Conservation (phyloP, 1,140 invertebrate genomes). For the Rhopalosiphum maidis region DNA sequence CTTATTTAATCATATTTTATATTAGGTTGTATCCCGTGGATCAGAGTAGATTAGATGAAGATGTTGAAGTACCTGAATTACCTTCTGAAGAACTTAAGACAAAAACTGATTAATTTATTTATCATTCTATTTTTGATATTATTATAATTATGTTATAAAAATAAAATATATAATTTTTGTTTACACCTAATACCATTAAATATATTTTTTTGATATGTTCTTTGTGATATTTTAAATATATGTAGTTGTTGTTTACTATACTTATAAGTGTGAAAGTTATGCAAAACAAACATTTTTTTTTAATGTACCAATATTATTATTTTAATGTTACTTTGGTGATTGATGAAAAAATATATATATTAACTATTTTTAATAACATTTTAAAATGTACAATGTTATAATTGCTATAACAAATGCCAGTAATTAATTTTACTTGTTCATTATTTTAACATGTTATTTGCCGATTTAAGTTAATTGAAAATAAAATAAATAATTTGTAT, state of each 20-base stretch:
- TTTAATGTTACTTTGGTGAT: not conserved
- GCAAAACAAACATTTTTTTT: not conserved
- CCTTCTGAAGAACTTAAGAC: not conserved
- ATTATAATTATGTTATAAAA: not conserved
- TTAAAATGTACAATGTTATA: not conserved
- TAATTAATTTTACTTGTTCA: not conserved
- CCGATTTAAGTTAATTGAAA: not conserved
- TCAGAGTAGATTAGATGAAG: constrained; percentile 80
- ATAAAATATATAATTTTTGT: not conserved
- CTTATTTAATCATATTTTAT: constrained; percentile 60
- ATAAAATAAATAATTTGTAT: not conserved
- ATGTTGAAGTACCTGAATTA: constrained; percentile 60
- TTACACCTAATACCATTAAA: not conserved
- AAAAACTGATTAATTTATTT: constrained; percentile 27
- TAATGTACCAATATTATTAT: not conserved
- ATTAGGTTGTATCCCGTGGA: constrained; percentile 94
- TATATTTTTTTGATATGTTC: not conserved
- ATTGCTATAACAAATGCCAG: not conserved
- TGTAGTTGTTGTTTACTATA: not conserved
- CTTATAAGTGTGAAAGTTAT: not conserved
- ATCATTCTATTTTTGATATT: not conserved
- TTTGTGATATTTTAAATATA: constrained; percentile 10
- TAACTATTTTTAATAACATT: not conserved
- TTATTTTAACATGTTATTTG: not conserved
- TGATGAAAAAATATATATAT: not conserved